phyloP scores from a whole-genome alignment of 2,888 invertebrate species.

The Iselma pallidipennis region DNA sequence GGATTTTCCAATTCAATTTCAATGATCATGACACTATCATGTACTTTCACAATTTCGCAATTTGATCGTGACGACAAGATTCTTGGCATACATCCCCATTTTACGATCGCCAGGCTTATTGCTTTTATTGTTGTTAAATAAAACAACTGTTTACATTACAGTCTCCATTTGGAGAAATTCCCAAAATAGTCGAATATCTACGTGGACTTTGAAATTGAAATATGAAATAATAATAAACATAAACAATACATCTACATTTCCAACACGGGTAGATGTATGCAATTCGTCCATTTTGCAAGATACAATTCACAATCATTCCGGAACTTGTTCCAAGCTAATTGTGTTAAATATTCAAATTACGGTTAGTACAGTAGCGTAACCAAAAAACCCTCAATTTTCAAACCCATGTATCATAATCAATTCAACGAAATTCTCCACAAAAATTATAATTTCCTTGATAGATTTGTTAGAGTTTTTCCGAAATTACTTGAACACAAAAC shows the following conservation, averaged over 20 bases:
- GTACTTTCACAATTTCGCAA: too few species aligned
- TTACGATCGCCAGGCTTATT: neutral
- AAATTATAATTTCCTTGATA: too few species aligned
- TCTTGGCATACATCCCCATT: neutral
- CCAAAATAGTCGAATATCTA: constrained; percentile 9
- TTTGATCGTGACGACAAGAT: too few species aligned
- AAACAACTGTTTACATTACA: neutral
- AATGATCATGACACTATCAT: too few species aligned
- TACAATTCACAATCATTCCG: neutral
- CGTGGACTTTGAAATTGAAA: constrained; percentile 26
- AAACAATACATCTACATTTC: constrained; percentile 4
- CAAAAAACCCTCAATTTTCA: neutral
- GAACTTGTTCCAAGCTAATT: neutral
- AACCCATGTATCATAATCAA: neutral
- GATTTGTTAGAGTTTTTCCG: too few species aligned
- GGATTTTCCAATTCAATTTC: neutral
- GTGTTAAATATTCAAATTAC: neutral
- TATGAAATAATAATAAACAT: constrained; percentile 29
- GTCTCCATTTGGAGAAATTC: neutral
- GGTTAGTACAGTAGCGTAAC: neutral
- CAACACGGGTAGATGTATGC: neutral
- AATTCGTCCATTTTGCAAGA: neutral
- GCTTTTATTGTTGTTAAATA: neutral
- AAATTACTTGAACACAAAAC: too few species aligned
- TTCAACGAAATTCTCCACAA: neutral